phyloP scores from a whole-genome alignment of 2,888 invertebrate species.

The Geotrupes spiniger region DNA sequence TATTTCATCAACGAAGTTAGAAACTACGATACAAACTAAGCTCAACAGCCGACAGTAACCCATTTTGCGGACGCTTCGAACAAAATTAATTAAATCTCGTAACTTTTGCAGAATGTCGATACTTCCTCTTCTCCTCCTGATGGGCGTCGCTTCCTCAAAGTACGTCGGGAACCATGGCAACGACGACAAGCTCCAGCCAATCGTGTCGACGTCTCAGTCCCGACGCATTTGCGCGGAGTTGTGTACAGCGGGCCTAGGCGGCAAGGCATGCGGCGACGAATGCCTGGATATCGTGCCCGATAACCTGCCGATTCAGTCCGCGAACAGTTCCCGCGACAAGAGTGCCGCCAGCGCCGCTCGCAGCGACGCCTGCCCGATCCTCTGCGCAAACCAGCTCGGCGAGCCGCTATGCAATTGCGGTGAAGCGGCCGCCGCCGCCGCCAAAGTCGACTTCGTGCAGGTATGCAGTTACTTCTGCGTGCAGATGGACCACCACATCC shows the following conservation, averaged over 20 bases:
- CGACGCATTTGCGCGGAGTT: slow-evolving; percentile 49
- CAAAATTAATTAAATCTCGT: slow-evolving; percentile 6
- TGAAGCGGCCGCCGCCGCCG: slow-evolving; percentile 21
- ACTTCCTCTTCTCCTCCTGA: slow-evolving; percentile 33
- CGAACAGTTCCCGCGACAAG: slow-evolving; percentile 17
- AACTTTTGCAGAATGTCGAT: slow-evolving; percentile 41
- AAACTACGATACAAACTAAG: no score
- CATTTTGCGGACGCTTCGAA: not conserved
- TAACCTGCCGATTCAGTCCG: slow-evolving; percentile 34
- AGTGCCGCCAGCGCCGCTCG: slow-evolving; percentile 45
- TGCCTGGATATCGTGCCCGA: slow-evolving; percentile 56
- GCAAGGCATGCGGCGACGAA: slow-evolving; percentile 54
- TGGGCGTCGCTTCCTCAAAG: slow-evolving; percentile 37
- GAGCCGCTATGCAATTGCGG: slow-evolving; percentile 56
- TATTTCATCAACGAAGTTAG: no score
- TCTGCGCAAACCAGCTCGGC: slow-evolving; percentile 61
- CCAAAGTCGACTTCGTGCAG: slow-evolving; percentile 47
- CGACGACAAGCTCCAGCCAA: slow-evolving; percentile 41
- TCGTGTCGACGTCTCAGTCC: slow-evolving; percentile 39
- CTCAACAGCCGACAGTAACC: no score
- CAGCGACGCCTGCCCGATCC: slow-evolving; percentile 57
- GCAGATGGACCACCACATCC: slow-evolving; percentile 40
- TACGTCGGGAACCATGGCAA: slow-evolving; percentile 36
- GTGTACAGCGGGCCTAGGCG: slow-evolving; percentile 53
- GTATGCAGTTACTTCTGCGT: slow-evolving; percentile 57